Evolutionary conservation across 2,888 invertebrate genomes (phyloP), one percentile per base, ranked within the genome.

Genomic region (Nesidiocoris tenuis): DNA sequence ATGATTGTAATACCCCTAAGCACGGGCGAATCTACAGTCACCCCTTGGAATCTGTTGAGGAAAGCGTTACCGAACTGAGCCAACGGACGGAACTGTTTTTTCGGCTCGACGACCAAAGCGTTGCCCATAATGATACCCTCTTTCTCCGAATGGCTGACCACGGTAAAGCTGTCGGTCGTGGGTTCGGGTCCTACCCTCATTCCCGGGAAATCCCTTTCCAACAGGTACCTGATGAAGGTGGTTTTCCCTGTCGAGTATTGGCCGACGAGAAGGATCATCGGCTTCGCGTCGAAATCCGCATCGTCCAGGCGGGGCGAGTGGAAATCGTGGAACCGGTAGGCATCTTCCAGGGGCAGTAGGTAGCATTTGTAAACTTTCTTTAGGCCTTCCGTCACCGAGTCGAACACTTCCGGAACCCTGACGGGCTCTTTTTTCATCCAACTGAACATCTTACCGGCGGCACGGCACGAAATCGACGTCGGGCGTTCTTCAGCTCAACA

Each of bases 231-330:
- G 71, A 87, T 86, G 80, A 87, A 86, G 0, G 87, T 86, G 0
- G 86, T 87, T 81, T 89, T 89, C 65, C 89, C 89, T 1, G 89
- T 89, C 2, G 88, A 88, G 82, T 89, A 89, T 81, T 89, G 89
- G 5, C 89, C 89, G 67, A 89, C 87, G 17, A 89, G 83, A 77
- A 89, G 83, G 66, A 89, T 87, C 88, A 89, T 88, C n/a, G 89
- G 89, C 80, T 88, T 88, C 21, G 88, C 88, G 81, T 88, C 88
- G 82, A 89, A 89, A 83, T 89, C 89, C 0, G 88, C 86, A 82
- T 88, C 88, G 81, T 86, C 85, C 70, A 87, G 82, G 59, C 84
- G 83, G 2, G 87, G 87, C n/a, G 86, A 86, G 81, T 87, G 87
- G 81, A 87, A 87, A 76, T 87, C 87, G 80, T 87, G 86, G 80